A percentile compares a stretch with the other conserved stretches of the same genome.
Evolutionary conservation across 2,113 vertebrate species (phyloP).

Genomic region (Tapirus terrestris): DNA sequence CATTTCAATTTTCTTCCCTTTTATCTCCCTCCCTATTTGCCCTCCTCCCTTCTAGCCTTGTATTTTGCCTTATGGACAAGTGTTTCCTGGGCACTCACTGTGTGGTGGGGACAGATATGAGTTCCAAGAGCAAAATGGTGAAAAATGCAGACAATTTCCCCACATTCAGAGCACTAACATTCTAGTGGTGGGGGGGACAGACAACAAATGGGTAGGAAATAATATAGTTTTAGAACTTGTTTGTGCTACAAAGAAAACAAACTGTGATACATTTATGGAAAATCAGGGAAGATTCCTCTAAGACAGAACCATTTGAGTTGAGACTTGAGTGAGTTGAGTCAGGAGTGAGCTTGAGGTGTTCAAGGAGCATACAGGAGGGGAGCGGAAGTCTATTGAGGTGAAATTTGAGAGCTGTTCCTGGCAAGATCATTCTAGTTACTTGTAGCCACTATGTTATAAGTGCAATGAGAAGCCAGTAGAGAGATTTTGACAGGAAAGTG

Average conservation of each 20-base stretch:
- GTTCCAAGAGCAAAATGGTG: background rate
- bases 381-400: background rate
- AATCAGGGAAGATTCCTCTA: background rate
- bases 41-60: background rate
- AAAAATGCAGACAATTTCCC: background rate
- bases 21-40: background rate
- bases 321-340: background rate
- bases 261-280: background rate
- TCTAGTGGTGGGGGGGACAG: background rate
- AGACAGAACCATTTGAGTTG: background rate
- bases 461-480: background rate
- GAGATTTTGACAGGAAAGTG: background rate
- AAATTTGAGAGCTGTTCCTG: background rate
- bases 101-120: background rate
- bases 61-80: background rate
- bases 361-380: background rate
- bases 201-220: background rate
- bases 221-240: background rate
- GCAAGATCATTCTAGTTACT: background rate
- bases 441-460: background rate
- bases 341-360: background rate
- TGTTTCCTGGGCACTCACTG: background rate
- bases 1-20: background rate
- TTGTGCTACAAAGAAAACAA: background rate
- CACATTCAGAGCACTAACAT: background rate